A percentile compares a stretch with the other conserved stretches of the same genome.
phyloP scores from a whole-genome alignment of 2,113 vertebrate species.

The Ammodytes dubius region DNA sequence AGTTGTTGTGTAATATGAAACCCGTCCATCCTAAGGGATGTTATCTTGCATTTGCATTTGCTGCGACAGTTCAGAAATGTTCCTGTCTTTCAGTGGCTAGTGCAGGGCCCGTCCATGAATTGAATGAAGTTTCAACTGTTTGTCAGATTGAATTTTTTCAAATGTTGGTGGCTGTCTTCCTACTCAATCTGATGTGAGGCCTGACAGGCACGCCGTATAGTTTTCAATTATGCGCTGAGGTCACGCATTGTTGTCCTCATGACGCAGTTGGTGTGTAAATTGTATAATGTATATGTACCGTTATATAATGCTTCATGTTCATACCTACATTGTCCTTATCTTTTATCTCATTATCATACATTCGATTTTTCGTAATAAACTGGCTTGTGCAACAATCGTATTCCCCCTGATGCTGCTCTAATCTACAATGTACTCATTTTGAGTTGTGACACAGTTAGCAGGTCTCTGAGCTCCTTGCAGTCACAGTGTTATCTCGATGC shows the following conservation, averaged over 20 bases:
- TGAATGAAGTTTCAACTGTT: neutral
- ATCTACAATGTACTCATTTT: constrained; percentile 25
- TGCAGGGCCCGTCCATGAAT: neutral
- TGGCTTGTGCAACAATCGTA: constrained; percentile 19
- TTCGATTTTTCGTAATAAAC: constrained; percentile 16
- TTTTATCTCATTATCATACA: neutral
- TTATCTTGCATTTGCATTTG: constrained; percentile 8
- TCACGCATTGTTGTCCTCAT: neutral
- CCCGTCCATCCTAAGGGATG: neutral
- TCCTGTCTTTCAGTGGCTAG: neutral
- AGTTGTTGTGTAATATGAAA: constrained; percentile 2
- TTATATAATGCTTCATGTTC: neutral
- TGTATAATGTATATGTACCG: neutral
- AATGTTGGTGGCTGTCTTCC: neutral
- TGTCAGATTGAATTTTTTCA: neutral
- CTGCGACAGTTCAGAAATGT: constrained; percentile 4
- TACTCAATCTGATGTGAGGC: neutral
- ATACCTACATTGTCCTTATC: neutral
- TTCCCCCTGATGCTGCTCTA: constrained; percentile 6
- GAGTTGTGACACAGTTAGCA: constrained; percentile 43
- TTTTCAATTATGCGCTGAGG: neutral
- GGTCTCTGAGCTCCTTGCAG: constrained; percentile 38
- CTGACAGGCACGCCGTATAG: neutral
- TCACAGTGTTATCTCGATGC: constrained; percentile 29
- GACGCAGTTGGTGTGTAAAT: constrained; percentile 1